Evolutionary conservation across 2,888 invertebrate genomes (phyloP), one percentile per base, ranked within the genome.

Genomic region (Eulithis prunata): DNA sequence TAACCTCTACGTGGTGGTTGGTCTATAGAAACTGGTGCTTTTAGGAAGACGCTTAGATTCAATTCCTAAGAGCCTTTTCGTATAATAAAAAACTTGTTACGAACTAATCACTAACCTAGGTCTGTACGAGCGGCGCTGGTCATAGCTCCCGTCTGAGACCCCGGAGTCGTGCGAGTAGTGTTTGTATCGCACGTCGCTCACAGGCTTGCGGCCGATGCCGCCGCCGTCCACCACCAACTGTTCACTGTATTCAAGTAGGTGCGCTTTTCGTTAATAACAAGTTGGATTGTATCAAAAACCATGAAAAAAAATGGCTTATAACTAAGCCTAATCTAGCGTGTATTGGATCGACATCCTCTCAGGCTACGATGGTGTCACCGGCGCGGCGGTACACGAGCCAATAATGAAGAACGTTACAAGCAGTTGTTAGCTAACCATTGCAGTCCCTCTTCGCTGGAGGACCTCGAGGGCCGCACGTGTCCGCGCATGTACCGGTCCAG

Each of bases 401-500:
- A 41, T 41, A 41, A 10, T 41, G 3, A 8, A 1, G 41, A 11
- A 41, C 41, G 41, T 41, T 41, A 11, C 41, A 41, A 8, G 8
- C 10, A 41, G 32, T 32, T 32, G 4, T 32, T 7, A 41, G 12
- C 52, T 52, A 21, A 63, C 68, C 49, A 66, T 66, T 64, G 65
- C 38, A 66, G 66, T 36, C 57, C 55, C 21, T 64, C 64, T 11
- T 62, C 8, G 54, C 66, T 62, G 62, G 65, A 72, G 51, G 65
- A 57, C 45, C 75, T 71, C 36, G 81, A 68, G 4, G 85, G 84
- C 0, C 84, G 79, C 55, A 85, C 84, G 49, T 76, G 76, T 10
- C 81, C 83, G 67, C 90, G 87, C 86, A 90, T 90, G 81, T 85
- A 90, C 60, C 82, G 85, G 78, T 91, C 91, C 56, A 91, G 80